Evolutionary conservation across 2,113 vertebrate species (phyloP).

Genomic region (Ondatra zibethicus): DNA sequence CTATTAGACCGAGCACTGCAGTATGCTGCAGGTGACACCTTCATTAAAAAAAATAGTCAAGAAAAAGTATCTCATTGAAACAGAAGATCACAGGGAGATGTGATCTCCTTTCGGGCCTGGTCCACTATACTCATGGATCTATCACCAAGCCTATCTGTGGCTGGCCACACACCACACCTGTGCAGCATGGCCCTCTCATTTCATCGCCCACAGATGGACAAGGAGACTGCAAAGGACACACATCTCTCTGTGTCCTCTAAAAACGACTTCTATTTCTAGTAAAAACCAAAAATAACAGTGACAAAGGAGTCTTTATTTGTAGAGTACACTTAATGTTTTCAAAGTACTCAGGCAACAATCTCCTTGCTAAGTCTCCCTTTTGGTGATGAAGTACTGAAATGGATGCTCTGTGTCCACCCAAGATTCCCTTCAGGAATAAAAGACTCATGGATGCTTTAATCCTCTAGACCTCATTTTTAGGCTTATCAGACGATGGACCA

Average conservation of each 20-base stretch:
- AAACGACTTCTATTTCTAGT: background rate
- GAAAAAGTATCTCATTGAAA: background rate
- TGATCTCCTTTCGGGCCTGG: background rate
- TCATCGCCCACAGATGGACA: background rate
- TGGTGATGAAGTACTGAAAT: background rate
- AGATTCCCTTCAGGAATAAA: background rate
- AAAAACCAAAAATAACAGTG: background rate
- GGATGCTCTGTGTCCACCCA: background rate
- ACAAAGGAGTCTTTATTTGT: background rate
- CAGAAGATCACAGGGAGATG: background rate
- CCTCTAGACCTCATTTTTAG: background rate
- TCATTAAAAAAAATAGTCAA: slow-evolving; percentile 19
- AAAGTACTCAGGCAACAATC: background rate
- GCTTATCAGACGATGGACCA: background rate
- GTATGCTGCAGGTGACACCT: background rate
- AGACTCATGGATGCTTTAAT: background rate
- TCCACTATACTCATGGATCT: background rate
- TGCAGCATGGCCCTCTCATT: background rate
- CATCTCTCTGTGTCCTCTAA: background rate
- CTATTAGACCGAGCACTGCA: background rate
- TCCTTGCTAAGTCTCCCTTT: background rate
- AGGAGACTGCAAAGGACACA: background rate
- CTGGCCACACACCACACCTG: background rate
- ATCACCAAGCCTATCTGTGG: background rate
- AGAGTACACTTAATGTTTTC: background rate